phyloP scores from a whole-genome alignment of 1,140 invertebrate species.

The Drosophila lacteicornis region DNA sequence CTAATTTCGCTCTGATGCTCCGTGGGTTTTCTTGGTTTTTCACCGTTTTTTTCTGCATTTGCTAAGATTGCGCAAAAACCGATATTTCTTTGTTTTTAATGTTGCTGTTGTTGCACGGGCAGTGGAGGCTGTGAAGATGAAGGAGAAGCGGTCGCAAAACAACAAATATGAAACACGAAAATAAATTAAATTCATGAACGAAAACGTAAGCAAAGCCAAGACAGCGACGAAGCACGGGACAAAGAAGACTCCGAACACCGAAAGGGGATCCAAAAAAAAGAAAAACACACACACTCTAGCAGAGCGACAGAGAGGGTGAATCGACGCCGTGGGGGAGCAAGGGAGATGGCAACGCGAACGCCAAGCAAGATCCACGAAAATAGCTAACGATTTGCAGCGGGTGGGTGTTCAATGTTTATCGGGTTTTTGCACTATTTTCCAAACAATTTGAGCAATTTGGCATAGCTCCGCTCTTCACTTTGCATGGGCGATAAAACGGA shows the following conservation, averaged over 20 bases:
- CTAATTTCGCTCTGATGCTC: neutral
- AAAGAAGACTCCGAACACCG: constrained; percentile 53
- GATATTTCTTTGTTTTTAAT: constrained; percentile 21
- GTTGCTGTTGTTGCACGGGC: constrained; percentile 37
- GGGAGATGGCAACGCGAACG: constrained; percentile 58
- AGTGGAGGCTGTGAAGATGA: constrained; percentile 34
- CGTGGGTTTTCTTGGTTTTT: neutral
- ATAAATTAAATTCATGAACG: constrained; percentile 75
- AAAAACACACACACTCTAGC: constrained; percentile 49
- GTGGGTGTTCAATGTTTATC: constrained; percentile 49
- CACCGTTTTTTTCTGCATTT: constrained; percentile 10
- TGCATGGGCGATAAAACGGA: constrained; percentile 58
- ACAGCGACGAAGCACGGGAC: constrained; percentile 55
- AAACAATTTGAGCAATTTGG: constrained; percentile 57
- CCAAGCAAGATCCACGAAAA: constrained; percentile 50
- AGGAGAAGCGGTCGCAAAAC: constrained; percentile 42
- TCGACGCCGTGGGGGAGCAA: constrained; percentile 54
- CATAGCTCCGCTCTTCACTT: constrained; percentile 59
- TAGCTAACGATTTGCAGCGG: constrained; percentile 22
- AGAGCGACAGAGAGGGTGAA: constrained; percentile 42
- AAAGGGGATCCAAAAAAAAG: constrained; percentile 39
- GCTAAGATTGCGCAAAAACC: constrained; percentile 56
- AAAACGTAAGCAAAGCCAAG: constrained; percentile 70
- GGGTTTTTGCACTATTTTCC: constrained; percentile 42
- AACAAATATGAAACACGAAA: constrained; percentile 68